Percentiles rank a stretch among this genome's conserved stretches.
phyloP scores from a whole-genome alignment of 1,140 invertebrate genomes.

The Platyscapa corneri region DNA sequence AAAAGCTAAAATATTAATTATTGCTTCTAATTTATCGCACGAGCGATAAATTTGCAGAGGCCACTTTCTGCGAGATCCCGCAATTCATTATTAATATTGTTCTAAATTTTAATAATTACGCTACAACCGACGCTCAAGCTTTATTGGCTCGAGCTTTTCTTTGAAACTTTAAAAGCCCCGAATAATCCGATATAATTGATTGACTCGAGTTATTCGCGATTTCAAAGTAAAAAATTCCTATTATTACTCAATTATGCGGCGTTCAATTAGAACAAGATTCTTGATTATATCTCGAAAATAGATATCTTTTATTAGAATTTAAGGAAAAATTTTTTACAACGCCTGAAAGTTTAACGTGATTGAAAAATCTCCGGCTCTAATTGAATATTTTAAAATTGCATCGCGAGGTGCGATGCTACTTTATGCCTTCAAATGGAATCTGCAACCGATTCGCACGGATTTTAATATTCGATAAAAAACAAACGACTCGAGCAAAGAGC shows the following conservation, averaged over 20 bases:
- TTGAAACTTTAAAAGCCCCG: not conserved
- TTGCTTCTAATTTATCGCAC: not conserved
- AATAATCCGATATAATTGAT: not conserved
- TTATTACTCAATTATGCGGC: not conserved
- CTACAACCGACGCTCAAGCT: not conserved
- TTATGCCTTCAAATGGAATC: no score
- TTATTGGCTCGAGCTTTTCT: not conserved
- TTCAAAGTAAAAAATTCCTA: not conserved
- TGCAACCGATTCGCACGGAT: no score
- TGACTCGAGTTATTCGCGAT: not conserved
- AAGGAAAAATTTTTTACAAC: no score
- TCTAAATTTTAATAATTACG: no score
- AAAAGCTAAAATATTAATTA: no score
- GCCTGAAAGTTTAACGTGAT: not conserved
- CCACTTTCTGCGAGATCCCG: no score
- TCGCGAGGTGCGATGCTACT: no score
- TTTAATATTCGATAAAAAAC: no score
- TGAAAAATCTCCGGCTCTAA: not conserved
- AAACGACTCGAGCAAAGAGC: no score
- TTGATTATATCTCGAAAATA: not conserved
- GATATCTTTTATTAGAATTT: not conserved
- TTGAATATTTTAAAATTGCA: no score
- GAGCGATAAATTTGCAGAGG: no score
- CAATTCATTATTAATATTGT: no score
- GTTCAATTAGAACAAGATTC: not conserved